A percentile compares a stretch with the other conserved stretches of the same genome.
Evolutionary conservation across 2,797 vertebrate genomes (phyloP).

Genomic region (Sarcoramphus papa): DNA sequence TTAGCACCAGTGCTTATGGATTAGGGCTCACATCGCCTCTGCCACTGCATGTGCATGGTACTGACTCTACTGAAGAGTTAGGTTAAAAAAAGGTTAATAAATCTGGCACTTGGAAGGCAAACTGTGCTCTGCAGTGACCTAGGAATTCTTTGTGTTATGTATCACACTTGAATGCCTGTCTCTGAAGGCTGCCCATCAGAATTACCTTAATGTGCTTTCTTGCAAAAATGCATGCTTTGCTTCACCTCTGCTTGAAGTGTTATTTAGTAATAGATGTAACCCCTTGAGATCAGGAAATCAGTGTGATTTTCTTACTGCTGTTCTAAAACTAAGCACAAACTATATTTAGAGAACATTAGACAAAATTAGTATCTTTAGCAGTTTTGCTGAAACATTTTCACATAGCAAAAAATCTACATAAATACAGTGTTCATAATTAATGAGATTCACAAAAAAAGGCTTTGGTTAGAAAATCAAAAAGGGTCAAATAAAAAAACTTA

Average conservation of each 20-base stretch:
- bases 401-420: not conserved
- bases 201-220: not conserved
- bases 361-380: not conserved
- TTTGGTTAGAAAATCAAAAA: conserved; percentile 55
- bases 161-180: not conserved
- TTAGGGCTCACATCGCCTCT: not conserved
- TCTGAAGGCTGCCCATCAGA: conserved; percentile 11
- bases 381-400: conserved; percentile 4
- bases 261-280: not conserved
- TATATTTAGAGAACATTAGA: not conserved
- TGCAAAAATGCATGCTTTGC: not conserved
- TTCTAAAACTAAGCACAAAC: conserved; percentile 19
- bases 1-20: conserved; percentile 62
- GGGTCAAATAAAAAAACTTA: conserved; percentile 27
- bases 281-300: not conserved
- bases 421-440: not conserved
- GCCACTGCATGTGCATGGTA: conserved; percentile 1
- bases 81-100: conserved; percentile 33
- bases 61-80: not conserved
- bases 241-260: not conserved
- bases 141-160: not conserved
- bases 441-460: conserved; percentile 28
- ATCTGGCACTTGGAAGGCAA: conserved; percentile 69
- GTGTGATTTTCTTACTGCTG: not conserved
- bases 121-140: conserved; percentile 39